Evolutionary conservation across 2,797 vertebrate species (phyloP), one percentile per base, ranked within the genome.

Genomic region (Hybognathus amarus): DNA sequence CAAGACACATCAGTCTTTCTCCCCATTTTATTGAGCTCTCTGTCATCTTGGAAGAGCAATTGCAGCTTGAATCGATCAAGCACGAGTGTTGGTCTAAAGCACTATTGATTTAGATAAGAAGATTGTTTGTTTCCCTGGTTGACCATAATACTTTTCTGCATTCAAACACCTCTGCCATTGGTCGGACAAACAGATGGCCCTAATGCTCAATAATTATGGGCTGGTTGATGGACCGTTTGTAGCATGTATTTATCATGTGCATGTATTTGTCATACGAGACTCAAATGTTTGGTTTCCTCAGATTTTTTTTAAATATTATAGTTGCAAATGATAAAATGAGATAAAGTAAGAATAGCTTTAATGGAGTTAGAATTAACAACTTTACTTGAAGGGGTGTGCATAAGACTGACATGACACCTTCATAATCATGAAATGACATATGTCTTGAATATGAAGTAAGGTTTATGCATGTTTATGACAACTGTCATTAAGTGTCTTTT

Each of bases 91-190:
- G 70, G 38, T 84, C 18, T 73, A 24, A 76, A 77, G 74, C 17
- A 9, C 38, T 80, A 84, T 83, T 80, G 84, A 81, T 85, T 63
- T 54, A 70, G n/a, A 56, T 50, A 82, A 78, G 20, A n/a, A 42
- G 63, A 59, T 76, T 66, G 52, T 67, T 54, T 54, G 50, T 63
- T 79, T 64, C 52, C 59, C 22, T 20, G 63, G 68, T 30, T n/a
- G 13, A 18, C 27, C 15, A 47, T 63, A 81, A 36, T 73, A 63
- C 68, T 33, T 56, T 50, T 59, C 33, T 40, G 7, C 52, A 75
- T 75, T 75, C 33, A 15, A 59, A 56, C 52, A n/a, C 20, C 12
- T 40, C 36, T 59, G 54, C 73, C 15, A 6, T 40, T 6, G 52
- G 33, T 76, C 2, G 2, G 15, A 76, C 30, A 56, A 59, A 40